Evolutionary conservation across 2,888 invertebrate genomes (phyloP), one percentile per base, ranked within the genome.

Genomic region (Bugula neritina): DNA sequence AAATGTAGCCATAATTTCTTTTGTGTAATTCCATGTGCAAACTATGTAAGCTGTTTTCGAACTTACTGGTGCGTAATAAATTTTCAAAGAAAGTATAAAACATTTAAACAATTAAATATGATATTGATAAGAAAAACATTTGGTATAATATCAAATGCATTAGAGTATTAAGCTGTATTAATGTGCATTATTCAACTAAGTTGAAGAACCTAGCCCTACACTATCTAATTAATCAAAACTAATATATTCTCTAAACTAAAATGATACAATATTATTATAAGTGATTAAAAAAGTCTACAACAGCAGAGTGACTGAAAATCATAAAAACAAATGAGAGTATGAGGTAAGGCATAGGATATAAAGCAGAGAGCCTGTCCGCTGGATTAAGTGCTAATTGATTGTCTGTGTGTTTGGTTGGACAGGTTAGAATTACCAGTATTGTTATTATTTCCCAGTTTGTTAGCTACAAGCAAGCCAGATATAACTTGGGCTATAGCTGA

Each of bases 311-410:
- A 52, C 52, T 52, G 17, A 52, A 13, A 52, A 52, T 13, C 52
- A 52, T 10, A 52, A n/a, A n/a, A n/a, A n/a, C n/a, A n/a, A n/a
- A n/a, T n/a, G n/a, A n/a, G n/a, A n/a, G n/a, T n/a, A n/a, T n/a
- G n/a, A n/a, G n/a, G n/a, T n/a, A n/a, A n/a, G n/a, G n/a, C n/a
- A n/a, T n/a, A n/a, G n/a, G n/a, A n/a, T n/a, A n/a, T n/a, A n/a
- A n/a, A n/a, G n/a, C n/a, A n/a, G n/a, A n/a, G n/a, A n/a, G n/a
- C n/a, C n/a, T n/a, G n/a, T n/a, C n/a, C n/a, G n/a, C 31, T 29
- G 17, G 31, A n/a, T 34, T 31, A 63, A 31, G 63, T 63, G 31
- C 63, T 63, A 29, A 63, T 63, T 13, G 63, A 63, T 63, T 63
- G 63, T 34, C 63, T 21, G 31, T 63, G 63, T 2, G 27, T 27